A percentile compares a stretch with the other conserved stretches of the same genome.
phyloP scores from a whole-genome alignment of 2,113 vertebrate genomes.

The Pholis gunnellus region DNA sequence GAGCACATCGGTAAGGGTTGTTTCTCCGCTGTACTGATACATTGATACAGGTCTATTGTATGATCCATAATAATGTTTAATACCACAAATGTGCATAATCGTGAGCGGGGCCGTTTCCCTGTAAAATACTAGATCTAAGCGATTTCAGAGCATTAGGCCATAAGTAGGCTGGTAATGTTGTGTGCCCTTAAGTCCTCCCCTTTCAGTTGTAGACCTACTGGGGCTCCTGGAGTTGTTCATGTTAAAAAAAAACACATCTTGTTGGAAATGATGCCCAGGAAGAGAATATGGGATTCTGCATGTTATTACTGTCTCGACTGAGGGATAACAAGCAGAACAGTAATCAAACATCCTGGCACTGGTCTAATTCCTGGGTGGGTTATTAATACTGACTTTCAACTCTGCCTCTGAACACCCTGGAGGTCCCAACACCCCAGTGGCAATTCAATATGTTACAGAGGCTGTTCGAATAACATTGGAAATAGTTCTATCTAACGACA shows the following conservation, averaged over 20 bases:
- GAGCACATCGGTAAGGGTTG: constrained; percentile 73
- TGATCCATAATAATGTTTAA: neutral
- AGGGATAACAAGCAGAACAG: constrained; percentile 1
- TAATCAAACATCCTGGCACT: neutral
- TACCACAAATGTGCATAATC: neutral
- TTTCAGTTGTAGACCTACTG: constrained; percentile 8
- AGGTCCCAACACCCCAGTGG: neutral
- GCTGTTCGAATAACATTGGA: neutral
- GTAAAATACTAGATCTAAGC: neutral
- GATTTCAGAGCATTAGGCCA: constrained; percentile 16
- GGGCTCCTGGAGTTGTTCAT: constrained; percentile 16
- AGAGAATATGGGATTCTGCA: neutral
- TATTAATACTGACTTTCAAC: constrained; percentile 6
- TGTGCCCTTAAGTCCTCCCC: constrained; percentile 24
- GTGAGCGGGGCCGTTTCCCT: neutral
- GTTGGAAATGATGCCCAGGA: neutral
- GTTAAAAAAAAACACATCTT: constrained; percentile 2
- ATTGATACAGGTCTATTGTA: neutral
- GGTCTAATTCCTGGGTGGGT: neutral
- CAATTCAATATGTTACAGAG: neutral
- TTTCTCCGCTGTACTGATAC: neutral
- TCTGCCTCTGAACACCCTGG: neutral
- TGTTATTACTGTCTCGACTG: constrained; percentile 17
- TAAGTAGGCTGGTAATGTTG: constrained; percentile 47
- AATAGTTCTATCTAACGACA: neutral